These are phyloP conservation scores for Salarias fasciatus DNA, from an alignment of 2,797 vertebrate species.

Conservation along the genomic window DNA sequence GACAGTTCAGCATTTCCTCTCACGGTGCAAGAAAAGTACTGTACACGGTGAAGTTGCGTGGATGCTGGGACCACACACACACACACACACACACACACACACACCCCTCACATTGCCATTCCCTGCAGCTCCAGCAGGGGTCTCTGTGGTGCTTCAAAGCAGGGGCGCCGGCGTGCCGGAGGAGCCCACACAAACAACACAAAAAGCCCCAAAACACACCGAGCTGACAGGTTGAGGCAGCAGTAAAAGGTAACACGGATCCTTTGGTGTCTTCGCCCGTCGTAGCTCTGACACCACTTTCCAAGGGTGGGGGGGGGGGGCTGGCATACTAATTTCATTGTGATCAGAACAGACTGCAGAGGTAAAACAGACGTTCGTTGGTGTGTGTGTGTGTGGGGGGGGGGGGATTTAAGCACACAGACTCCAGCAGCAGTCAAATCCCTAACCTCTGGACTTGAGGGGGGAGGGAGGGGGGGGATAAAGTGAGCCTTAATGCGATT, in stretches of 20 bases:
- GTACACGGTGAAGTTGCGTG: conserved; percentile 23
- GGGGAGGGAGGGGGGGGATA: conserved; percentile 23
- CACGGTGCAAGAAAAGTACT: conserved; percentile 11
- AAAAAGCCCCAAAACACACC: conserved; percentile 14
- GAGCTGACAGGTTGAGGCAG: conserved; percentile 68
- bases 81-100: conserved; percentile 5
- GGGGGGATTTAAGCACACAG: conserved; percentile 38
- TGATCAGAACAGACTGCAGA: conserved; percentile 27
- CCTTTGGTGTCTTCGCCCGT: conserved; percentile 36
- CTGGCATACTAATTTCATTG: too few relatives aligned
- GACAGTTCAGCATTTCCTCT: conserved; percentile 45
- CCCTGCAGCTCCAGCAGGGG: conserved; percentile 69
- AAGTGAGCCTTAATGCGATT: conserved; percentile 69
- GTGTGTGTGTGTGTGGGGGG: conserved; percentile 21
- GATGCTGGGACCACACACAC: conserved; percentile 28
- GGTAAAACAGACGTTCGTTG: too few relatives aligned
- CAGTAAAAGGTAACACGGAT: conserved; percentile 61
- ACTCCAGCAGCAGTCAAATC: conserved; percentile 64
- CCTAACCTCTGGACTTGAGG: conserved; percentile 58
- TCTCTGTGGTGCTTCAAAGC: conserved; percentile 70
- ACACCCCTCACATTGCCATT: conserved; percentile 10
- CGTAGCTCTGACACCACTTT: too few relatives aligned
- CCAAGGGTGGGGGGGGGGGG: too few relatives aligned
- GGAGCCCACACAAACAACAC: conserved; percentile 32
- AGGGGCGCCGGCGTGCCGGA: conserved; percentile 10